These are phyloP conservation scores for Clusia tigrina DNA, from an alignment of 2,888 invertebrate species.

Conservation along the genomic window DNA sequence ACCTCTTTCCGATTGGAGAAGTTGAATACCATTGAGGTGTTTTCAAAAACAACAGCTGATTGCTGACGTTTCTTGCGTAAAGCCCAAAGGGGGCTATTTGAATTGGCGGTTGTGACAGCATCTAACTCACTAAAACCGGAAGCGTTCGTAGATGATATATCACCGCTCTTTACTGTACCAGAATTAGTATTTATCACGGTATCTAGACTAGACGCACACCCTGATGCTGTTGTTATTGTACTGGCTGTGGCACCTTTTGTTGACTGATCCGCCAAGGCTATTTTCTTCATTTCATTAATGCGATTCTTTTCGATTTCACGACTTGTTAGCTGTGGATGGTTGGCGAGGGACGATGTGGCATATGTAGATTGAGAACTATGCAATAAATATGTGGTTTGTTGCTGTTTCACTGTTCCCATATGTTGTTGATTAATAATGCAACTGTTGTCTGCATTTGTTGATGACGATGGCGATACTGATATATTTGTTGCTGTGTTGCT, in stretches of 20 bases:
- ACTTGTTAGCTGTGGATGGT: slow-evolving; percentile 65
- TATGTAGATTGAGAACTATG: slow-evolving; percentile 1
- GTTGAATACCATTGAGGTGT: slow-evolving; percentile 84
- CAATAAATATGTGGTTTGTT: slow-evolving; percentile 19
- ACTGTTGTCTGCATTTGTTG: slow-evolving; percentile 19
- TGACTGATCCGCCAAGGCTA: slow-evolving; percentile 38
- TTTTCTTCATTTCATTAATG: slow-evolving; percentile 72
- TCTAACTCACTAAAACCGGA: slow-evolving; percentile 49
- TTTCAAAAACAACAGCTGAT: slow-evolving; percentile 64
- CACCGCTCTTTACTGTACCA: slow-evolving; percentile 13
- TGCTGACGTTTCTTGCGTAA: slow-evolving; percentile 54
- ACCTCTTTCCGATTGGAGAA: slow-evolving; percentile 85
- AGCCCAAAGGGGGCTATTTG: slow-evolving; percentile 53
- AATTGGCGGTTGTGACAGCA: slow-evolving; percentile 35
- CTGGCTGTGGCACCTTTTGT: slow-evolving; percentile 35
- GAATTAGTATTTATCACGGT: slow-evolving; percentile 52
- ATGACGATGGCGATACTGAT: slow-evolving; percentile 23
- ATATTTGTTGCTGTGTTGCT: slow-evolving; percentile 15
- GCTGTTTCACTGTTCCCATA: slow-evolving; percentile 38
- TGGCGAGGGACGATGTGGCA: slow-evolving; percentile 18
- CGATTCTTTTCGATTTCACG: slow-evolving; percentile 75
- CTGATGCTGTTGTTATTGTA: slow-evolving; percentile 25
- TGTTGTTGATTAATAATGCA: slow-evolving; percentile 30
- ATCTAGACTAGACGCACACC: slow-evolving; percentile 50
- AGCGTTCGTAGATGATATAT: slow-evolving; percentile 17